Percentiles rank a stretch among this genome's conserved stretches.
These are phyloP conservation scores for Blastobasis adustella DNA, from an alignment of 2,888 invertebrate species.

Conservation along the genomic window DNA sequence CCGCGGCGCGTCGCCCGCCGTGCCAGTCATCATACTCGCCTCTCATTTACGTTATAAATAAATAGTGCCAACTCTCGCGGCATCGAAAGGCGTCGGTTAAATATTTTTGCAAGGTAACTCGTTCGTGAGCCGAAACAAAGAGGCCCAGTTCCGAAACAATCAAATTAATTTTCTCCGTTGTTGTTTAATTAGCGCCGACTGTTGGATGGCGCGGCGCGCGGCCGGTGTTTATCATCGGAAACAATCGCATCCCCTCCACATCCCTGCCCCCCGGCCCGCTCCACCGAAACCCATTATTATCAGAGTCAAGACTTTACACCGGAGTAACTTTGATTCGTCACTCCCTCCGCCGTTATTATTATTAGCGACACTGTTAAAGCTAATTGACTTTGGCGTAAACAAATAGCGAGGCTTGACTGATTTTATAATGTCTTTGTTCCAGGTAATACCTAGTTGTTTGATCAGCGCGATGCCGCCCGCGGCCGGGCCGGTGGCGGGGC, in stretches of 20 bases:
- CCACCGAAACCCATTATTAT: conserved; percentile 67
- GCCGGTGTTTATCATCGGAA: conserved; percentile 72
- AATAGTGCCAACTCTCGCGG: conserved; percentile 34
- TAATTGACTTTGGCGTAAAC: conserved; percentile 58
- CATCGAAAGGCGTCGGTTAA: conserved; percentile 39
- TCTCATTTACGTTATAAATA: conserved; percentile 17
- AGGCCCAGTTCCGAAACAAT: conserved; percentile 68
- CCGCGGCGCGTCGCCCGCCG: conserved; percentile 24
- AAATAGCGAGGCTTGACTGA: conserved; percentile 53
- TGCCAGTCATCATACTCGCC: conserved; percentile 22
- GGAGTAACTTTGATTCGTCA: conserved; percentile 69
- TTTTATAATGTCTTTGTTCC: conserved; percentile 61
- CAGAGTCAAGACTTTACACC: conserved; percentile 66
- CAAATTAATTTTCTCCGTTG: conserved; percentile 73
- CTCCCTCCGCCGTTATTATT: conserved; percentile 59
- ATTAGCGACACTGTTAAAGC: conserved; percentile 61
- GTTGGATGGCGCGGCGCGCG: conserved; percentile 65
- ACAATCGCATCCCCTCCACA: conserved; percentile 52
- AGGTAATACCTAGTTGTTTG: conserved; percentile 39
- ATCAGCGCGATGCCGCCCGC: conserved; percentile 5
- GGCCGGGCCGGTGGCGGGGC: conserved; percentile 9
- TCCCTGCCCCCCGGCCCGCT: conserved; percentile 30
- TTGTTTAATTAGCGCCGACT: conserved; percentile 72
- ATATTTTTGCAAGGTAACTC: conserved; percentile 61
- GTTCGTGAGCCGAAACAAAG: conserved; percentile 56